These are phyloP conservation scores for Diplolepis rosae DNA, from an alignment of 2,888 invertebrate species.

Conservation along the genomic window DNA sequence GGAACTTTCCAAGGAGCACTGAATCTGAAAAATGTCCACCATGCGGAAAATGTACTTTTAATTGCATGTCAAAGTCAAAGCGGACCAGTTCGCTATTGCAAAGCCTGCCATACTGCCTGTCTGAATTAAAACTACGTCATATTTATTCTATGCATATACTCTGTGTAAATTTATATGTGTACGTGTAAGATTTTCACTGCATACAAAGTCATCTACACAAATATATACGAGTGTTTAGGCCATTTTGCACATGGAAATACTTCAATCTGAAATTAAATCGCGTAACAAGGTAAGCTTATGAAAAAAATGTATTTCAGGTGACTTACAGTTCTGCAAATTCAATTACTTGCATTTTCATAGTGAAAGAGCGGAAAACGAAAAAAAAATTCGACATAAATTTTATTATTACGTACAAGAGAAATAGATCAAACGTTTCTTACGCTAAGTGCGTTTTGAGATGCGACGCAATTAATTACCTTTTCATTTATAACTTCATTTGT, in stretches of 20 bases:
- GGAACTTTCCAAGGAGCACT: slow-evolving; percentile 48
- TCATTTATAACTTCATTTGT: background rate
- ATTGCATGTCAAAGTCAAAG: slow-evolving; percentile 67
- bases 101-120: background rate
- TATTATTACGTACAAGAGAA: background rate
- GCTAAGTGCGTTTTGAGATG: background rate
- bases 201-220: background rate
- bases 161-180: background rate
- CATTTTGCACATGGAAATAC: background rate
- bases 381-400: background rate
- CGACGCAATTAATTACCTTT: background rate
- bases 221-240: background rate
- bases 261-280: background rate
- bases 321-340: slow-evolving; percentile 16
- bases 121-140: slow-evolving; percentile 41
- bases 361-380: background rate
- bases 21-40: slow-evolving; percentile 59
- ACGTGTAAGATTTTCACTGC: background rate
- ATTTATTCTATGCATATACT: slow-evolving; percentile 36
- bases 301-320: slow-evolving; percentile 29
- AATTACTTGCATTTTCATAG: background rate
- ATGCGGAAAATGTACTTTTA: slow-evolving; percentile 67
- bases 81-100: slow-evolving; percentile 33
- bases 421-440: background rate
- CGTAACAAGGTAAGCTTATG: slow-evolving; percentile 2